Conservation (phyloP, 2,888 invertebrate genomes). For the Scaptomyza polygonia region DNA sequence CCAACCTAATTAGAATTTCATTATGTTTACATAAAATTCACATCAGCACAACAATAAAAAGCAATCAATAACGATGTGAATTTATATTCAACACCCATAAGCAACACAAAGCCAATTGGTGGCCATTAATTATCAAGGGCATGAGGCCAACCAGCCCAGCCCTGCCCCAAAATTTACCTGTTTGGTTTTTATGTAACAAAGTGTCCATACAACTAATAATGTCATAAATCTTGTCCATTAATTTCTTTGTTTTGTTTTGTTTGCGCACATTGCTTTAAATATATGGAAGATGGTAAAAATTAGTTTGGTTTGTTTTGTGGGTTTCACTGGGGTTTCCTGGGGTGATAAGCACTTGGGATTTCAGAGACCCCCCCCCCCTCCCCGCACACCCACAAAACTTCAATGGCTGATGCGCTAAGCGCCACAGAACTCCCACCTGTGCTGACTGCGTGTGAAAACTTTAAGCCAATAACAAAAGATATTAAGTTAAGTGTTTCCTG, state of each 20-base stretch:
- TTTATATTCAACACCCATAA: constrained; percentile 45
- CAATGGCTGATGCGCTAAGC: constrained; percentile 52
- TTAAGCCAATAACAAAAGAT: constrained; percentile 45
- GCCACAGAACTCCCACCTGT: constrained; percentile 54
- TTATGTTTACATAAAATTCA: constrained; percentile 15
- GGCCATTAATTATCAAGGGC: constrained; percentile 63
- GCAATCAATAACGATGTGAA: constrained; percentile 35
- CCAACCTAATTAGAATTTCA: constrained; percentile 32
- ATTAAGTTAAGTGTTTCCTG: constrained; percentile 18
- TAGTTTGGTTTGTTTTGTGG: constrained; percentile 36
- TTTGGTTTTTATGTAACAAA: constrained; percentile 66
- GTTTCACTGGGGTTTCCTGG: constrained; percentile 39
- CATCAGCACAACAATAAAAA: constrained; percentile 3
- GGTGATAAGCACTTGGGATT: constrained; percentile 66
- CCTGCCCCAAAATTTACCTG: constrained; percentile 54
- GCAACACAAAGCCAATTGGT: constrained; percentile 54
- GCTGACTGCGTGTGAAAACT: constrained; percentile 69
- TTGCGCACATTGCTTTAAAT: constrained; percentile 63
- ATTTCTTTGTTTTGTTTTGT: constrained; percentile 34
- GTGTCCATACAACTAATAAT: constrained; percentile 68
- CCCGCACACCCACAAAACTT: constrained; percentile 30
- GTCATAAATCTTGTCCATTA: constrained; percentile 73
- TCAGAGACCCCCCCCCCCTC: constrained; percentile 33
- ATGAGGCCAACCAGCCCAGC: constrained; percentile 24
- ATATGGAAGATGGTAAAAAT: constrained; percentile 36